Evolutionary conservation across 1,140 invertebrate species (phyloP), one percentile per base, ranked within the genome.

Genomic region (Procambarus clarkii): DNA sequence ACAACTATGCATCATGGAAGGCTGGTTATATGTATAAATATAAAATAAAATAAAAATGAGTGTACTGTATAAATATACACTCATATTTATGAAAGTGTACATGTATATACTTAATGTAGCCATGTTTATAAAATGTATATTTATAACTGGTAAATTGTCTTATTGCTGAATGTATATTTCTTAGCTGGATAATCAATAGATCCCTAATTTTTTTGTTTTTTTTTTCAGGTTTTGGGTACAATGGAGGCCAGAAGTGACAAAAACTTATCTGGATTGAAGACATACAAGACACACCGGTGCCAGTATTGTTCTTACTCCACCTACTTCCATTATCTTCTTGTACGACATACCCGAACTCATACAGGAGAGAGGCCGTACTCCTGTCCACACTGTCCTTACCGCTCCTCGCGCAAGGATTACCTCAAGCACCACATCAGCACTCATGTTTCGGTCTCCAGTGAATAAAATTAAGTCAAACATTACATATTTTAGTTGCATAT

Each of bases 311-410:
- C 85, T 46, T 87, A 87, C 77, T 58, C 85, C 50, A 60, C 85
- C 18, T 77, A 58, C 48, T 87, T 78, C 85, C 74, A 87, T 15
- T 87, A 87, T 48, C 85, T 87, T 21, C 50, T 87, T 2, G 48
- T 78, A 50, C 85, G 85, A 13, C 85, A 87, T 24, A 79, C 54
- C 34, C 18, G 85, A 18, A 87, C 85, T 18, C 85, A 87, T 48
- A 87, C 85, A 2, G 85, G 85, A 48, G 85, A 87, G 85, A 77
- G 60, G 76, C 85, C 85, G 1, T 79, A 87, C 50, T 87, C 69
- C 18, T 87, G 85, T n/a, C 85, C 85, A 44, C 85, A 87, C 50
- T 87, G 85, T 48, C 48, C 74, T n/a, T 87, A 87, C 15, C 85
- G 85, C 21, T 24, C 85, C n/a, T 77, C 85, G 4, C 71, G 85